Base-by-base conservation (phyloP, 2,797 vertebrate genomes). In the Characodon lateralis region DNA sequence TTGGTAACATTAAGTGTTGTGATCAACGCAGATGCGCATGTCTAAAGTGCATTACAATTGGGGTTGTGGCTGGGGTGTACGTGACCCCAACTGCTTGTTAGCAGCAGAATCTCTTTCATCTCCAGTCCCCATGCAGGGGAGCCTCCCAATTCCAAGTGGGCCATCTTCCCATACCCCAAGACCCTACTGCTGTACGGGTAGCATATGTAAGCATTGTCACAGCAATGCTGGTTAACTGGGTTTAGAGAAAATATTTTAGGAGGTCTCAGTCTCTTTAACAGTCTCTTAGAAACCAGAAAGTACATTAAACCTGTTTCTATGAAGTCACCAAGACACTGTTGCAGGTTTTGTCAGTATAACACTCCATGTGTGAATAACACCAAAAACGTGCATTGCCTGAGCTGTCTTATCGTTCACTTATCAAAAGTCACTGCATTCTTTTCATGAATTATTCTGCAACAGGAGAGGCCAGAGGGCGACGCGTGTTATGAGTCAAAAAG, bases 401-500 rank as follows among this genome's bases (percentile, higher is more conserved):
- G 13, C 31, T 4, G 31, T 41, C 22, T 24, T n/a, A 74, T 81
- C 73, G 53, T 24, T 79, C 3, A 16, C 39, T 69, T n/a, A 69
- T 82, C 20, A 77, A 71, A 48, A 39, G 48, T 16, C 6, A 2
- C 75, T 50, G 46, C 78, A 84, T 86, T 87, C 78, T 31, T 61
- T 7, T 72, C 83, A n/a, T 48, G 16, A 7, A 48, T 68, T 68
- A 43, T 68, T n/a, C 14, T 48, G 24, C 43, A 94, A 95, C 94
- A 97, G 96, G 92, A 97, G 96, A 92, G 85, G 94, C 0, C 90
- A 96, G 95, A 89, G 96, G 81, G 96, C 91, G 84, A 97, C 97
- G 0, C 96, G 96, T 1, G 93, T 95, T 0, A 93, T 94, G 78
- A 96, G 95, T 88, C 97, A 97, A 93, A 97, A 97, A 78, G 97